phyloP scores from a whole-genome alignment of 2,888 invertebrate species.

The Athalia circularis region DNA sequence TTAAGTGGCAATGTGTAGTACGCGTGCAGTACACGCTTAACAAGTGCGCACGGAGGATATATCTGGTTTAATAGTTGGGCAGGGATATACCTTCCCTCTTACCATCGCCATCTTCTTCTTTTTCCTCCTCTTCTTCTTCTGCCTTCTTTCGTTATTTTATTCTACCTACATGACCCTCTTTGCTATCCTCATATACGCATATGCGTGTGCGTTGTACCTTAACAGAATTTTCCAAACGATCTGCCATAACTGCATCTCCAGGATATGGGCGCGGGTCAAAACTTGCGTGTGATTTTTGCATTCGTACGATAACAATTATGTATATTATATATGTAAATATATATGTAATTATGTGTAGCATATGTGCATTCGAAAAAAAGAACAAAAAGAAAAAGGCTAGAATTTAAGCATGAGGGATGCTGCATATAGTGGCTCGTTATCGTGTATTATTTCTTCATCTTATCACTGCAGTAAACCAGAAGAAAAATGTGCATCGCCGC shows the following conservation, averaged over 20 bases:
- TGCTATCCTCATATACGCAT: no score
- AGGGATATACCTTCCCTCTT: neutral
- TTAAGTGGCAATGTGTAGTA: constrained; percentile 36
- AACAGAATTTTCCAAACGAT: no score
- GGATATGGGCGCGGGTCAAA: no score
- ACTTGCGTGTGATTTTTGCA: no score
- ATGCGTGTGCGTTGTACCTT: no score
- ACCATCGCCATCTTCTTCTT: neutral
- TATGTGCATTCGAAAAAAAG: no score
- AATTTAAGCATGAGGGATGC: neutral
- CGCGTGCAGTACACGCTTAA: constrained; percentile 43
- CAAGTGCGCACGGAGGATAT: constrained; percentile 38
- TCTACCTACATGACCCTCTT: no score
- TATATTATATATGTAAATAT: no score
- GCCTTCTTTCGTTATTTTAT: neutral
- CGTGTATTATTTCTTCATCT: constrained; percentile 61
- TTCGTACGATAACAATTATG: no score
- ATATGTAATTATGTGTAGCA: no score
- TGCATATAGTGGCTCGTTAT: neutral
- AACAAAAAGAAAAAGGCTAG: no score
- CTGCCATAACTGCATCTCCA: no score
- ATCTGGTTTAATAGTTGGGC: constrained; percentile 42
- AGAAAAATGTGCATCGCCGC: constrained; percentile 48
- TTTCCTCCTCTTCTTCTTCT: neutral
- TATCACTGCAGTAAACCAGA: constrained; percentile 59